Evolutionary conservation across 2,888 invertebrate genomes (phyloP), one percentile per base, ranked within the genome.

Genomic region (Argyresthia albistria): DNA sequence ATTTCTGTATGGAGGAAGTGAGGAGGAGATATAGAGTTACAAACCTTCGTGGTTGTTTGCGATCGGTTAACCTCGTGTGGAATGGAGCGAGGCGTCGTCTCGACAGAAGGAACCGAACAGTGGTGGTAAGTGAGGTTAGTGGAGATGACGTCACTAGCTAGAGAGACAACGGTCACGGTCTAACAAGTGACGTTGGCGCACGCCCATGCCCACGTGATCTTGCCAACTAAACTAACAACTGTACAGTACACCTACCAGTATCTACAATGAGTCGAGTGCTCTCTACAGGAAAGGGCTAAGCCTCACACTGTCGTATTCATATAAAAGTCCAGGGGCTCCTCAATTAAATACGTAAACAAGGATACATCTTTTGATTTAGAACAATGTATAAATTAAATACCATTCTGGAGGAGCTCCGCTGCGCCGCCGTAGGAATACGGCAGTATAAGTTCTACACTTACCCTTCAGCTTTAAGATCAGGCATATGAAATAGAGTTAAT

Each of bases 51-150:
- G 14, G 49, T 39, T 43, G 52, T 14, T 36, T 46, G 72, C 76
- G 71, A 78, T 70, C 70, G 72, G 70, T 68, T 67, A 77, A 73
- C 80, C 77, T 81, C 75, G 79, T 61, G 65, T 69, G 67, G 70
- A 74, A 75, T 70, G 70, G 75, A 73, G 69, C 77, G 73, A 74
- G 25, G 39, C 4, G 8, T 39, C 39, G 39, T 1, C 10, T 9
- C 46, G 36, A 37, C 70, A 70, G 73, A 76, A 78, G 74, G 73
- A 25, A 25, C 25, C n/a, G 6, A 25, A 69, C 75, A 70, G 71
- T n/a, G n/a, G 73, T 73, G 72, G 70, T 74, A 77, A 73, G 75
- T 73, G 73, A 76, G 73, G 74, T 69, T 76, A 66, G 37, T 39
- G 37, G 15, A 14, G 35, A n/a, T 47, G 25, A 47, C 69, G 64